These are phyloP conservation scores for Eristalis arbustorum DNA, from an alignment of 2,888 invertebrate genomes.

Conservation along the genomic window DNA sequence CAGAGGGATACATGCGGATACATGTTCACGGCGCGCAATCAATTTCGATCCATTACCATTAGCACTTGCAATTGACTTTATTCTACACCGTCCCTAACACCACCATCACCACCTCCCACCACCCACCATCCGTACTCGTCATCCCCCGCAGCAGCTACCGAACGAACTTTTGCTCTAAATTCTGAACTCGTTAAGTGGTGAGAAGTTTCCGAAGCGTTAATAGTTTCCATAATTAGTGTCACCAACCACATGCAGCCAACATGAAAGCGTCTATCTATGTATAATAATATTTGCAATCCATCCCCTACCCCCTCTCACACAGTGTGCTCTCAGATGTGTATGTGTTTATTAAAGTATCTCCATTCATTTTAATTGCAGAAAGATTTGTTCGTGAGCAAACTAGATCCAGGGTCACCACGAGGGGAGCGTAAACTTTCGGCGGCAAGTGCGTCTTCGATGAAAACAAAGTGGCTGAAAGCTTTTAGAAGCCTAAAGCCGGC, in stretches of 20 bases:
- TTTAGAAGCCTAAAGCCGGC: conserved; percentile 96
- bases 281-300: background rate
- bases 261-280: background rate
- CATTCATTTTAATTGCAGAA: conserved; percentile 83
- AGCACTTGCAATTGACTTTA: conserved; percentile 43
- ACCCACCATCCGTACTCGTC: background rate
- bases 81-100: background rate
- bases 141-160: background rate
- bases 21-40: conserved; percentile 27
- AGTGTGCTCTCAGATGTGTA: background rate
- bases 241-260: background rate
- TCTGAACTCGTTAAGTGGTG: conserved; percentile 34
- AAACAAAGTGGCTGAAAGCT: conserved; percentile 98
- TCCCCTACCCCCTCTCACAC: too few species aligned
- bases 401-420: conserved; percentile 84
- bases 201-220: conserved; percentile 56
- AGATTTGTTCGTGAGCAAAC: conserved; percentile 90
- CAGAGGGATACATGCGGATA: background rate
- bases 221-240: conserved; percentile 46
- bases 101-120: background rate
- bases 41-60: conserved; percentile 24
- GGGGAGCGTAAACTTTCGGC: conserved; percentile 92
- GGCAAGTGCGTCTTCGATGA: conserved; percentile 93
- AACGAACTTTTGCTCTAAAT: conserved; percentile 41
- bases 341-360: conserved; percentile 10